phyloP scores from a whole-genome alignment of 1,140 invertebrate species.

The Acromyrmex charruanus region DNA sequence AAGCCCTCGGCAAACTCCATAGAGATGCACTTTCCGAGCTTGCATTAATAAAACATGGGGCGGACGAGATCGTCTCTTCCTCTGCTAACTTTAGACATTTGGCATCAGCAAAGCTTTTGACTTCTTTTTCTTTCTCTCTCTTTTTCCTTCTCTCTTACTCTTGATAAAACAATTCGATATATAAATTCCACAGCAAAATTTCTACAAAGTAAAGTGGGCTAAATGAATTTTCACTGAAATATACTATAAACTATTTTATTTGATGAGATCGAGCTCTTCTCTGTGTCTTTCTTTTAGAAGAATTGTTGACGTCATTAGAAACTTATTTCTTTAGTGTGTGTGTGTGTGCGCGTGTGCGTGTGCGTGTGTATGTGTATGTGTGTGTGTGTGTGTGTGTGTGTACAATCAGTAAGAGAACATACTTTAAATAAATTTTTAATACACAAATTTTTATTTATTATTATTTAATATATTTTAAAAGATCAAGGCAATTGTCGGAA shows the following conservation, averaged over 20 bases:
- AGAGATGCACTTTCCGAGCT: conserved; percentile 76
- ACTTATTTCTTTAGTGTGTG: not conserved
- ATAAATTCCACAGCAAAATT: conserved; percentile 2
- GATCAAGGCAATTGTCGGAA: too few relatives aligned
- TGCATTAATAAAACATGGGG: conserved; percentile 80
- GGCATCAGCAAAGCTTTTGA: conserved; percentile 14
- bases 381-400: not conserved
- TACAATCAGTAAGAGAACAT: not conserved
- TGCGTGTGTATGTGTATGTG: too few relatives aligned
- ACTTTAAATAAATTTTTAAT: not conserved
- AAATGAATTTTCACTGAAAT: conserved; percentile 18
- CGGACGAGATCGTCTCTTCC: conserved; percentile 22
- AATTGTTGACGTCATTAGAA: not conserved
- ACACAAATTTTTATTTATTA: not conserved
- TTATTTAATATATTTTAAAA: not conserved
- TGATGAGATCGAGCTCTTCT: not conserved
- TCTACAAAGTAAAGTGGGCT: not conserved
- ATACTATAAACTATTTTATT: not conserved
- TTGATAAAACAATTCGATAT: conserved; percentile 14
- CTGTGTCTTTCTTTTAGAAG: not conserved
- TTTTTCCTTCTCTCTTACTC: not conserved
- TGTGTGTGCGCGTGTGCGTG: too few relatives aligned
- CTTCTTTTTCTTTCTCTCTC: not conserved
- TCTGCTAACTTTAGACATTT: conserved; percentile 28
- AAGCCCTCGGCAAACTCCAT: conserved; percentile 70